Conservation (phyloP, 2,113 vertebrate species). For the Pica pica region DNA sequence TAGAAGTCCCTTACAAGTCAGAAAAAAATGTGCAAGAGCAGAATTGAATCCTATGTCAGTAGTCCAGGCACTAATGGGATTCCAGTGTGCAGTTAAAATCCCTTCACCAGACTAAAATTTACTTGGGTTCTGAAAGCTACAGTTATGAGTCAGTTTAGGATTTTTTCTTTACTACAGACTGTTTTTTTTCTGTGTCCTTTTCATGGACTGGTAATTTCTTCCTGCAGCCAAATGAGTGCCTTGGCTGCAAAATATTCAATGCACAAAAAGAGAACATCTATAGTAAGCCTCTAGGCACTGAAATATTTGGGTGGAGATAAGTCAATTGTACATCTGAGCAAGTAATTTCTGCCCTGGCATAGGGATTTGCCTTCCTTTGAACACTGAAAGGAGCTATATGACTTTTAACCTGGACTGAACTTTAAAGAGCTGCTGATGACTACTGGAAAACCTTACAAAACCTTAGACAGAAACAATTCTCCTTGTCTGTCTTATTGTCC, state of each 20-base stretch:
- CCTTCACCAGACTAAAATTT: neutral
- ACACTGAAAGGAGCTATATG: neutral
- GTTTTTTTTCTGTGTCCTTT: neutral
- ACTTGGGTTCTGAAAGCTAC: neutral
- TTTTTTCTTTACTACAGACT: neutral
- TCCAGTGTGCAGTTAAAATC: neutral
- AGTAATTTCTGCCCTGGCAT: constrained; percentile 35
- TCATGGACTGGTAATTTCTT: neutral
- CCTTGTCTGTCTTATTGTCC: neutral
- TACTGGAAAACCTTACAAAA: constrained; percentile 34
- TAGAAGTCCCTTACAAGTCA: neutral
- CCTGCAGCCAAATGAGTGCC: neutral
- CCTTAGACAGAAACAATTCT: neutral
- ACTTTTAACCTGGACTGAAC: constrained; percentile 37
- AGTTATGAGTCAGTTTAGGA: neutral
- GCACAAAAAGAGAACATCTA: neutral
- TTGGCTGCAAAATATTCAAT: neutral
- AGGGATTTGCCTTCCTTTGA: neutral
- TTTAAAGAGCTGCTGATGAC: neutral
- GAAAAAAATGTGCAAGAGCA: neutral
- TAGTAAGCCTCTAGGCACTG: neutral
- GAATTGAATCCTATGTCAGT: neutral
- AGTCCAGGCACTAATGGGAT: neutral
- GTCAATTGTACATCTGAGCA: constrained; percentile 12
- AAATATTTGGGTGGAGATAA: constrained; percentile 43